Evolutionary conservation across 2,113 vertebrate genomes (phyloP).

Genomic region (Poeciliopsis turrubarensis): DNA sequence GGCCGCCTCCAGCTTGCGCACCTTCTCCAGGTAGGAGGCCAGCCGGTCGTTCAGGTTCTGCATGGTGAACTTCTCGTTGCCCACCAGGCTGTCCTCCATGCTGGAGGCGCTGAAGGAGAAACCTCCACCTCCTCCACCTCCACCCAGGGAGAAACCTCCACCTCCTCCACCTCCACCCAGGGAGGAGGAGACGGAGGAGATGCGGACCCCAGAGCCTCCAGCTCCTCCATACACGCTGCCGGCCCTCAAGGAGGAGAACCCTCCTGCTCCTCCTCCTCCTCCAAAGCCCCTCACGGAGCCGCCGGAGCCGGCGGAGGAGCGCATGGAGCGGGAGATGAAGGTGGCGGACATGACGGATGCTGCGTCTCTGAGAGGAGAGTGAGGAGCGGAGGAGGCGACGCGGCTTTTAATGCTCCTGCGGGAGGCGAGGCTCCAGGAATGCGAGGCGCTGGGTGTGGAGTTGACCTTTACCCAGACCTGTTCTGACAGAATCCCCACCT

Average conservation of each 20-base stretch:
- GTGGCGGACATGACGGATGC: slow-evolving; percentile 6
- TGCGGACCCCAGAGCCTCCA: background rate
- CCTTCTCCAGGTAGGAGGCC: slow-evolving; percentile 78
- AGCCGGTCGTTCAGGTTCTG: slow-evolving; percentile 82
- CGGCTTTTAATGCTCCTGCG: slow-evolving; percentile 43
- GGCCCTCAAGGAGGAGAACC: background rate
- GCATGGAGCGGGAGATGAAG: slow-evolving; percentile 46
- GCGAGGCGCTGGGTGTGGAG: background rate
- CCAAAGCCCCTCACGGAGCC: background rate
- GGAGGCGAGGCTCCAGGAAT: slow-evolving; percentile 13
- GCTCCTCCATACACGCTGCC: slow-evolving; percentile 50
- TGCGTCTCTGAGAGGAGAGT: slow-evolving; percentile 39
- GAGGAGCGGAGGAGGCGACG: background rate
- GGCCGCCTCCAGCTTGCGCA: slow-evolving; percentile 73
- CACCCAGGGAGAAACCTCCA: background rate
- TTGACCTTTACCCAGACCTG: background rate
- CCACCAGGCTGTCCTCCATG: slow-evolving; percentile 14
- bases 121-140: background rate
- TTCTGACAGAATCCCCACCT: background rate
- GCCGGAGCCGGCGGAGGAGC: slow-evolving; percentile 49
- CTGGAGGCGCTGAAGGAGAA: slow-evolving; percentile 10
- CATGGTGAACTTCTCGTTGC: slow-evolving; percentile 80
- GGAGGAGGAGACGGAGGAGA: background rate
- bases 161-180: slow-evolving; percentile 7
- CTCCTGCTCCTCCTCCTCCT: rapidly evolving